These are phyloP conservation scores for Tokudaia muenninki DNA, from an alignment of 2,797 vertebrate species.

Conservation along the genomic window DNA sequence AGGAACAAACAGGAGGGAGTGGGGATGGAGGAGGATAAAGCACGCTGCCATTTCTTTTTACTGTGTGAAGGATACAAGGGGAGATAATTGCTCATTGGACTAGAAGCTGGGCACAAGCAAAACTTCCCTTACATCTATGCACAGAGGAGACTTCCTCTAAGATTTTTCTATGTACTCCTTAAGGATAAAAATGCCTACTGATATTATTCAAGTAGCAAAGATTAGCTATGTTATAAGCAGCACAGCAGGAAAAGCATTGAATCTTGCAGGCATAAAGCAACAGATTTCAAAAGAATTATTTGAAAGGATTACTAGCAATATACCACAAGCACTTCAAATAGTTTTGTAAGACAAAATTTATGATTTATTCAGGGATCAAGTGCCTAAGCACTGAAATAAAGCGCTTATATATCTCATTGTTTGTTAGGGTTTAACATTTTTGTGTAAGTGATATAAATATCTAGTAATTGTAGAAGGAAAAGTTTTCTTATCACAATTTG, in stretches of 20 bases:
- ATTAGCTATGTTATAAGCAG: neutral
- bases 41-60: neutral
- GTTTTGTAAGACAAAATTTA: neutral
- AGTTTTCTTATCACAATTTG: neutral
- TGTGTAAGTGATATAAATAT: conserved; percentile 10
- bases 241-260: neutral
- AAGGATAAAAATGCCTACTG: neutral
- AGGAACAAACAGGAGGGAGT: neutral
- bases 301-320: neutral
- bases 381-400: neutral
- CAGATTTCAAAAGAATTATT: conserved; percentile 16
- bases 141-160: neutral
- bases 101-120: neutral
- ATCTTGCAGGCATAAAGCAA: neutral
- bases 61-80: neutral
- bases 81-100: neutral
- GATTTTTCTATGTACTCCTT: neutral
- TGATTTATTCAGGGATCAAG: neutral
- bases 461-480: neutral
- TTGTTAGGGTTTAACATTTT: conserved; percentile 4
- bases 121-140: neutral
- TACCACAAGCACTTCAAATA: neutral
- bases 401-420: neutral
- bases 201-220: conserved; percentile 14
- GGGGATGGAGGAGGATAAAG: neutral